Percentiles rank a stretch among this genome's conserved stretches.
Conservation (phyloP, 2,888 invertebrate species). For the Fragum sueziense region DNA sequence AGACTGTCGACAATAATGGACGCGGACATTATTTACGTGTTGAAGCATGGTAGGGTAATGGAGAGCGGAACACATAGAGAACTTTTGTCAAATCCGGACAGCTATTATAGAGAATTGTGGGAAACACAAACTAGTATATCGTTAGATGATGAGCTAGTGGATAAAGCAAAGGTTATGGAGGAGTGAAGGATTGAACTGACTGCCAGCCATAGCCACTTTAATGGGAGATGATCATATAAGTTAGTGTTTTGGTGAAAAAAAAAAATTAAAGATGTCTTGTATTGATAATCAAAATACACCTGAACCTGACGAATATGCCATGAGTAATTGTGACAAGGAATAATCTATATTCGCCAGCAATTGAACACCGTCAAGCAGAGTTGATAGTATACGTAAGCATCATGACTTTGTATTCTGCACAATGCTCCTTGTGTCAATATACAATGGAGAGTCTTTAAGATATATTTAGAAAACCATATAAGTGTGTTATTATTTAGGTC, state of each 20-base stretch:
- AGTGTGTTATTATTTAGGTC: too few relatives aligned
- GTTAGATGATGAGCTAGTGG: constrained; percentile 29
- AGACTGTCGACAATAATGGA: constrained; percentile 98
- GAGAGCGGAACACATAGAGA: constrained; percentile 91
- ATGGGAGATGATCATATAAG: neutral
- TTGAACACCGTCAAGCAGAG: too few relatives aligned
- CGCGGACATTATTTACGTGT: constrained; percentile 96
- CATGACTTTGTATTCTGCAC: too few relatives aligned
- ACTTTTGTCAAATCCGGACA: constrained; percentile 87
- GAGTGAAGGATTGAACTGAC: constrained; percentile 10
- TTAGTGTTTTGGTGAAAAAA: neutral
- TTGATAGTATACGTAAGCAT: too few relatives aligned
- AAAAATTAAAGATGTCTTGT: too few relatives aligned
- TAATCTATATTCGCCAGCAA: too few relatives aligned
- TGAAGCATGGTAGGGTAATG: constrained; percentile 89
- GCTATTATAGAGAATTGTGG: constrained; percentile 93
- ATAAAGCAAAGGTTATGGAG: constrained; percentile 46
- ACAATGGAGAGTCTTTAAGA: too few relatives aligned
- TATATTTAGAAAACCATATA: too few relatives aligned
- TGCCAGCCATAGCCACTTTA: neutral
- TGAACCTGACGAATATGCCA: too few relatives aligned
- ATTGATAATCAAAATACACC: too few relatives aligned
- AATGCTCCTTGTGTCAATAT: too few relatives aligned
- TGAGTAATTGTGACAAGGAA: too few relatives aligned
- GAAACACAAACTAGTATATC: constrained; percentile 86